A percentile compares a stretch with the other conserved stretches of the same genome.
Evolutionary conservation across 2,113 vertebrate species (phyloP).

Genomic region (Suricata suricatta): DNA sequence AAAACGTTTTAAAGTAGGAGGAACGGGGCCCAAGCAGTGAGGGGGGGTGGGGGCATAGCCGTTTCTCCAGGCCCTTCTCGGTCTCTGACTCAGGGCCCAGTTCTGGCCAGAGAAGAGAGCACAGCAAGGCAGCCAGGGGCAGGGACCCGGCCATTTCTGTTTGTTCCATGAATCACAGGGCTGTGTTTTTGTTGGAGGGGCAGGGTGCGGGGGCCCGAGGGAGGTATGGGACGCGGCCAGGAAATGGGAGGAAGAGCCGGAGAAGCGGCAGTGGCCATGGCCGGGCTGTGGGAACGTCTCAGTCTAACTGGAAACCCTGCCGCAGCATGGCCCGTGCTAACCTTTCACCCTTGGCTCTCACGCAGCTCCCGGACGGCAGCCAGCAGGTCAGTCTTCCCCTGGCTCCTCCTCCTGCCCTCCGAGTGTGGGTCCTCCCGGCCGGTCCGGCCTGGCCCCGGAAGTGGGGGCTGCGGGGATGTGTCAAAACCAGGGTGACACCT

Average conservation of each 20-base stretch:
- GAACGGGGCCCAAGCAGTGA: neutral
- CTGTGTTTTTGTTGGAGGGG: neutral
- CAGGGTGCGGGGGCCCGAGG: no score
- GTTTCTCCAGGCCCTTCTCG: neutral
- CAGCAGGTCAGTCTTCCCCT: slow-evolving; percentile 27
- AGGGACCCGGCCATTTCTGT: rapidly evolving
- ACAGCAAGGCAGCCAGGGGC: neutral
- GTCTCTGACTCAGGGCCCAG: neutral
- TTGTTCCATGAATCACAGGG: neutral
- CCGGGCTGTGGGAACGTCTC: neutral
- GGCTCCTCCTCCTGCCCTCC: neutral
- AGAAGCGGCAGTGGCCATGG: neutral
- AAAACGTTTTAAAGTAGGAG: no score
- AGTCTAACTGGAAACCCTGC: neutral
- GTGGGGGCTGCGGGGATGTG: neutral
- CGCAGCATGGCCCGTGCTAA: neutral
- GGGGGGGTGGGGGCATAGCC: neutral
- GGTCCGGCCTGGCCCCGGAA: neutral
- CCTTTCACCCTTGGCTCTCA: neutral
- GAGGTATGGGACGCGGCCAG: neutral
- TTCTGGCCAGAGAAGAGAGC: neutral
- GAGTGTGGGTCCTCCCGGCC: neutral
- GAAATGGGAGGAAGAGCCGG: neutral
- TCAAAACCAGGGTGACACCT: neutral
- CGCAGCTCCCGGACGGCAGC: slow-evolving; percentile 34